Base-by-base conservation (phyloP, 2,113 vertebrate genomes). In the Pionites leucogaster region DNA sequence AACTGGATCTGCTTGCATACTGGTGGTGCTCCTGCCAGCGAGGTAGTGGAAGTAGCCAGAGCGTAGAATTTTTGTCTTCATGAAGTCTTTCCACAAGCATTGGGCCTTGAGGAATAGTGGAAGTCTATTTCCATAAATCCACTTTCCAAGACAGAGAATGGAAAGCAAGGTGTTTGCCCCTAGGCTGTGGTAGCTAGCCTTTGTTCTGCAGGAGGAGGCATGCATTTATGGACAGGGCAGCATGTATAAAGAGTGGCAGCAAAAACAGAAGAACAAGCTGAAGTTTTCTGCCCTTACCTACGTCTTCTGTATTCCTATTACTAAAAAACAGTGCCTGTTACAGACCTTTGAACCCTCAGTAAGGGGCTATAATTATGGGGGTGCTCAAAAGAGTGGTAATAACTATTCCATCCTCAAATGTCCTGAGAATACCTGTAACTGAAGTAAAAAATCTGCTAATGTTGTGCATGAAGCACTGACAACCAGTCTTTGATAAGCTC, bases 331-430 rank as follows among this genome's bases (percentile, higher is more conserved):
- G 10, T 49, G 19, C 10, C 44, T 25, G 19, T 39, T 35, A 47
- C 19, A 52, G 27, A 23, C 8, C 47, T 87, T 82, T 35, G 25
- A 33, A 33, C 19, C 15, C 17, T 27, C 17, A 14, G 11, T n/a
- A 27, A 84, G 29, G 33, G 22, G 2, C 31, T 52, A 10, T 9
- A 68, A 46, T 24, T 1, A 0, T 1, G 17, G 6, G 11, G 4
- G 4, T 76, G 39, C 23, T 52, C n/a, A 69, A 82, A 82, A 46
- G 7, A 82, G 18, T 2, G 2, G 6, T 49, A 9, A 8, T 49
- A 64, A 69, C 7, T 62, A 17, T 70, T 50, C 19, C 17, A 29
- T 59, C 29, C 39, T 24, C 28, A 77, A 63, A 27, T 37, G 74
- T 19, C 25, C 31, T 74, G 31, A 85, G 35, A 79, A 35, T 77